Conservation (phyloP, 1,140 invertebrate genomes). For the Bactericera cockerelli region DNA sequence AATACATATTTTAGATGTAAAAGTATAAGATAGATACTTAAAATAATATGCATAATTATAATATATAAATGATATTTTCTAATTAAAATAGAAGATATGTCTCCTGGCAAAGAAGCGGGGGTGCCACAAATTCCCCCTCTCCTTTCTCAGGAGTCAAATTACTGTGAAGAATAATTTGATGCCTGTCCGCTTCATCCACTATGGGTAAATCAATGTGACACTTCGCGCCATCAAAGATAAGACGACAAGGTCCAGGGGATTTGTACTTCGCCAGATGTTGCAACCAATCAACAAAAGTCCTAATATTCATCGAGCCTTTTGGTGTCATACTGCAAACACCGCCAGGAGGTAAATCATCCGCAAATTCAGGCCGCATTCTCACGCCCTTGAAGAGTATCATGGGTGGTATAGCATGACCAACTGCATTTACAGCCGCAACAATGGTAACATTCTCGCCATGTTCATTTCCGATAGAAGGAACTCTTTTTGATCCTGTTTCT, state of each 20-base stretch:
- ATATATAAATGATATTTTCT: too few species aligned
- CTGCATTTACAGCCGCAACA: conserved; percentile 27
- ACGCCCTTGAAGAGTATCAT: conserved; percentile 30
- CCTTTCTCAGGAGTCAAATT: too few species aligned
- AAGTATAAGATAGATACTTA: too few species aligned
- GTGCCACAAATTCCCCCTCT: too few species aligned
- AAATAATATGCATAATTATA: too few species aligned
- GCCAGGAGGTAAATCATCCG: conserved; percentile 25
- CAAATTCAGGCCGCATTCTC: conserved; percentile 23
- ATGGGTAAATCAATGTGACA: conserved; percentile 25
- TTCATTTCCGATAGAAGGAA: conserved; percentile 27
- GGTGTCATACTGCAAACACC: conserved; percentile 21
- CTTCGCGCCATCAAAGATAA: conserved; percentile 29
- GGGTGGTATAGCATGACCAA: conserved; percentile 25
- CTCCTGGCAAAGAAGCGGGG: too few species aligned
- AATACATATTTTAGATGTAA: too few species aligned
- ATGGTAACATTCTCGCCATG: conserved; percentile 30
- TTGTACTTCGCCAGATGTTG: conserved; percentile 25
- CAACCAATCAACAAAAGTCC: conserved; percentile 26
- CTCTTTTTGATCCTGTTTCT: conserved; percentile 26
- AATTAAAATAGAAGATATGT: too few species aligned
- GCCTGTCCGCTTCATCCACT: conserved; percentile 25
- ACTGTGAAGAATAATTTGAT: conserved; percentile 25
- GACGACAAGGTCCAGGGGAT: conserved; percentile 23
- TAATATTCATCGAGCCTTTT: conserved; percentile 28